phyloP scores from a whole-genome alignment of 2,797 vertebrate genomes.

The Melopsittacus undulatus region DNA sequence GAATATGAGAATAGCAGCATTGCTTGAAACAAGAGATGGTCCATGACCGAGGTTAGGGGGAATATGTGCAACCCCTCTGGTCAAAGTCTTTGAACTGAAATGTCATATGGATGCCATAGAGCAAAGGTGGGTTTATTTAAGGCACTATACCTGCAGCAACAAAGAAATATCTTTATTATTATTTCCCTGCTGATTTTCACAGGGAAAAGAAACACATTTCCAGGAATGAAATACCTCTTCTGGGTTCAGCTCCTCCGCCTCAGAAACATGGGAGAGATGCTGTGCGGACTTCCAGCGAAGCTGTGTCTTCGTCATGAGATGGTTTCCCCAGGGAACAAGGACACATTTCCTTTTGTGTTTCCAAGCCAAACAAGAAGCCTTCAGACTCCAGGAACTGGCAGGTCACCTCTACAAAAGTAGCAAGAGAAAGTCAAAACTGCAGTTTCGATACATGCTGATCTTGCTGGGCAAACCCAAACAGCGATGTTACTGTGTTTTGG shows the following conservation, averaged over 20 bases:
- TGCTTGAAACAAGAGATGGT: not conserved
- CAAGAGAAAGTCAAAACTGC: not conserved
- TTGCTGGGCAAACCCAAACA: not conserved
- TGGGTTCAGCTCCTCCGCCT: not conserved
- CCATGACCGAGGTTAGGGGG: rapidly evolving
- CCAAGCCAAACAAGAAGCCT: not conserved
- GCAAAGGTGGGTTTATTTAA: not conserved
- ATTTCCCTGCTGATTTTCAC: not conserved
- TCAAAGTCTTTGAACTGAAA: not conserved
- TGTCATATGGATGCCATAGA: not conserved
- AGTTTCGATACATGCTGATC: not conserved
- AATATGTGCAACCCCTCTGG: not conserved
- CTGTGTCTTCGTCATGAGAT: not conserved
- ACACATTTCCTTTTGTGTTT: not conserved
- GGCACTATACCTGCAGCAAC: not conserved
- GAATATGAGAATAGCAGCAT: not conserved
- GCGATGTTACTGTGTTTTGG: rapidly evolving
- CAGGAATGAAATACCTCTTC: not conserved
- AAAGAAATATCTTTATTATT: not conserved
- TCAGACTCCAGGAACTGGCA: not conserved
- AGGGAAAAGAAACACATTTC: not conserved
- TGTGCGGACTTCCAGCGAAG: not conserved
- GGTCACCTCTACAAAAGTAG: not conserved
- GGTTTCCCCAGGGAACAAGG: rapidly evolving
- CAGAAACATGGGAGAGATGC: not conserved